phyloP scores from a whole-genome alignment of 2,113 vertebrate genomes.

The Thalassarche chlororhynchos region DNA sequence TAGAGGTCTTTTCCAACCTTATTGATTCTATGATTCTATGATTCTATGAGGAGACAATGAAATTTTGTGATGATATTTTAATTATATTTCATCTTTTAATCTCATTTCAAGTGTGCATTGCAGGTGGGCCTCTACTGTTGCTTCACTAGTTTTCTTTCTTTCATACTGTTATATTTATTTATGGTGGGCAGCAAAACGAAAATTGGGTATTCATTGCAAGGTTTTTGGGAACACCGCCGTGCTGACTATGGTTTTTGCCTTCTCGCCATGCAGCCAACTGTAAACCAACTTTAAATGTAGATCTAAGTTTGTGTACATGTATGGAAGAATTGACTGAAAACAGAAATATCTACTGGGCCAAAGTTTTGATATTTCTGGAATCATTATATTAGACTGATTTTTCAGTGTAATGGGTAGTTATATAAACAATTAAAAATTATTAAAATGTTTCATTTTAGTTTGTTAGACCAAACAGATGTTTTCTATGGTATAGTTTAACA shows the following conservation, averaged over 20 bases:
- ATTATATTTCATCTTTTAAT: neutral
- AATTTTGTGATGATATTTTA: neutral
- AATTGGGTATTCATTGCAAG: neutral
- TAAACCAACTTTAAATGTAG: neutral
- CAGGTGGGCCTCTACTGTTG: neutral
- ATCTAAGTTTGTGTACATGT: neutral
- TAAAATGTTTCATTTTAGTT: neutral
- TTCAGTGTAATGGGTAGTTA: neutral
- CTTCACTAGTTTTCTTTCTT: neutral
- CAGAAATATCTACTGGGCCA: neutral
- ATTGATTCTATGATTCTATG: no score
- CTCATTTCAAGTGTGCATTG: neutral
- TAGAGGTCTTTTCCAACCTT: no score
- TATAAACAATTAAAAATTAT: neutral
- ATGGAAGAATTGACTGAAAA: neutral
- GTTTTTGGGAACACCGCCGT: neutral
- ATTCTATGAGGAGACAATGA: neutral
- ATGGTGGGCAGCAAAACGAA: neutral
- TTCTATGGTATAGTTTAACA: neutral
- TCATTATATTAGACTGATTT: neutral
- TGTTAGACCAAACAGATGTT: neutral
- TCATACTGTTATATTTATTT: neutral
- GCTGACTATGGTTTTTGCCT: neutral
- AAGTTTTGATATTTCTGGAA: neutral
- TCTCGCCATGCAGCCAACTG: neutral